Percentiles rank a stretch among this genome's conserved stretches.
Evolutionary conservation across 64 coral and sea anemone genomes (phyloP).

Genomic region (Porites australiensis): DNA sequence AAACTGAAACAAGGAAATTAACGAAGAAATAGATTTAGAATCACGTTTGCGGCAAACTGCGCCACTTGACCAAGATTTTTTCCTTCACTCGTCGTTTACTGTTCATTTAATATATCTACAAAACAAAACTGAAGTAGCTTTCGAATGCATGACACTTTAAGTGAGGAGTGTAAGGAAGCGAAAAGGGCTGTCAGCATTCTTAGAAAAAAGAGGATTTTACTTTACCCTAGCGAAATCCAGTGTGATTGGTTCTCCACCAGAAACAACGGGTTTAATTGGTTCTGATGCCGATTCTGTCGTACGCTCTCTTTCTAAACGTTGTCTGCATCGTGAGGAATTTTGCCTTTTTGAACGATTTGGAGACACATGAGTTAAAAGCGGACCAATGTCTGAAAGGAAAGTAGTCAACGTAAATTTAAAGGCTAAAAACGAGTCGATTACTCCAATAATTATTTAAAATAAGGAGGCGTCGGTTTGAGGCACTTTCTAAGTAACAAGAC

Average conservation of each 20-base stretch:
- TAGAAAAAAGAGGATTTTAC: not conserved
- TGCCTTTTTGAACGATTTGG: not conserved
- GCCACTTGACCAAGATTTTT: no score
- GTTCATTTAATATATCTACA: no score
- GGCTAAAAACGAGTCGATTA: no score
- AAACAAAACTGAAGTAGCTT: no score
- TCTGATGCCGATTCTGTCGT: not conserved
- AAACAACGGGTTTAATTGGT: slow-evolving; percentile 28
- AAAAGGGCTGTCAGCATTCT: not conserved
- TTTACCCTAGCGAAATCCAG: slow-evolving; percentile 44
- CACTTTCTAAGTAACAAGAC: no score
- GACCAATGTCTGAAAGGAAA: slow-evolving; percentile 5
- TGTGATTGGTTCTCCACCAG: slow-evolving; percentile 67
- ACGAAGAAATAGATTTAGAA: no score
- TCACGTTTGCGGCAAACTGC: no score
- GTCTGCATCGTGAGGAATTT: not conserved
- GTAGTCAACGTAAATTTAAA: not conserved
- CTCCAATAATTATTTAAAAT: no score
- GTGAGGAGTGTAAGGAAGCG: no score
- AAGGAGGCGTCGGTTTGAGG: no score
- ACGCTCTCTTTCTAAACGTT: slow-evolving; percentile 8
- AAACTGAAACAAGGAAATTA: not conserved
- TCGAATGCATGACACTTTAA: no score
- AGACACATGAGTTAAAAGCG: not conserved
- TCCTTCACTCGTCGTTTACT: no score